Percentiles rank a stretch among this genome's conserved stretches.
phyloP scores from a whole-genome alignment of 2,113 vertebrate species.

The Saccopteryx bilineata region DNA sequence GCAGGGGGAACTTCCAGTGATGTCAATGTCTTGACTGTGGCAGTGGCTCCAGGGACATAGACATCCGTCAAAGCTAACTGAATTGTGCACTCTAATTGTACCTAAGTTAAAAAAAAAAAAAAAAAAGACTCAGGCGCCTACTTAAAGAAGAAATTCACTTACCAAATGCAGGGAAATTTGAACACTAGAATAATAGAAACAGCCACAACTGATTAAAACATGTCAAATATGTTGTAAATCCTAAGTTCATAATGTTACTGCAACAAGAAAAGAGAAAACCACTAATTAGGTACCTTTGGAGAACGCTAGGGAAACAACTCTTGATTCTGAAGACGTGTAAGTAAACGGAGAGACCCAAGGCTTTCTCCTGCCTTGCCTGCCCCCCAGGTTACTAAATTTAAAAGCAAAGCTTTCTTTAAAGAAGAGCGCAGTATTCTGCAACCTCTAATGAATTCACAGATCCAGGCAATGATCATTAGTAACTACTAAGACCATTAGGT shows the following conservation, averaged over 20 bases:
- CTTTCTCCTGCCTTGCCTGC: background rate
- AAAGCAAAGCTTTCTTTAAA: background rate
- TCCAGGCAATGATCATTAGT: background rate
- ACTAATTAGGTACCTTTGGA: background rate
- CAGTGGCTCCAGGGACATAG: fast-evolving
- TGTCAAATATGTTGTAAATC: background rate
- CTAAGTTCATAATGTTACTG: background rate
- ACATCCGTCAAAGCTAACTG: background rate
- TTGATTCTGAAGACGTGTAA: background rate
- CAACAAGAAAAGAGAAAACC: background rate
- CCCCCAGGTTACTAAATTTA: background rate
- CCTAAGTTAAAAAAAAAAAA: no score
- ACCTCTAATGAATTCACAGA: background rate
- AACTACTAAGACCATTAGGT: background rate
- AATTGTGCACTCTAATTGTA: background rate
- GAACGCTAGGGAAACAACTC: background rate
- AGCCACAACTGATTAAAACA: background rate
- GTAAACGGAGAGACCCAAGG: background rate
- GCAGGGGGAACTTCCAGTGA: background rate
- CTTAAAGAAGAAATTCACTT: background rate
- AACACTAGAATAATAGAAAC: background rate
- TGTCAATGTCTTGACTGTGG: background rate
- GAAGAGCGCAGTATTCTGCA: fast-evolving
- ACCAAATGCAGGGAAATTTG: background rate
- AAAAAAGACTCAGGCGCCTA: background rate